A percentile compares a stretch with the other conserved stretches of the same genome.
These are phyloP conservation scores for Ara ararauna DNA, from an alignment of 2,797 vertebrate genomes.

Conservation along the genomic window DNA sequence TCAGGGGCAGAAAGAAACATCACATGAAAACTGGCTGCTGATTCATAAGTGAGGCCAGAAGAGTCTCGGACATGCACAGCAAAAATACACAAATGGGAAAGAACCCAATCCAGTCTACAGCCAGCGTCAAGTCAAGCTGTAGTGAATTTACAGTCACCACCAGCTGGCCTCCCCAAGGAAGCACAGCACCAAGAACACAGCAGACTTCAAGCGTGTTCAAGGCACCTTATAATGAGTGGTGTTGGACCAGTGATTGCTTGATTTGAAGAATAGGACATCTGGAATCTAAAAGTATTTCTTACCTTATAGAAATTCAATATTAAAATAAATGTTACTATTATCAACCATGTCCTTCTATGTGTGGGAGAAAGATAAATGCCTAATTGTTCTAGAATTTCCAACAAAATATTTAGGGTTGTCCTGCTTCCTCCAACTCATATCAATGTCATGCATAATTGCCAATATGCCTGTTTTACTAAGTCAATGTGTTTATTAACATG, in stretches of 20 bases:
- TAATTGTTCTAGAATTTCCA: background rate
- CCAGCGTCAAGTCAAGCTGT: rapidly evolving
- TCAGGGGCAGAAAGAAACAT: background rate
- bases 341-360: background rate
- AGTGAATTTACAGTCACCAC: background rate
- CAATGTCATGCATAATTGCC: background rate
- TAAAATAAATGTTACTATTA: background rate
- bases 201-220: background rate
- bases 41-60: background rate
- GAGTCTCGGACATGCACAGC: background rate
- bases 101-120: background rate
- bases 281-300: background rate
- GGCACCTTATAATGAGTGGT: background rate
- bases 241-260: background rate
- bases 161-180: background rate
- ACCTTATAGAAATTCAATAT: background rate
- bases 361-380: background rate
- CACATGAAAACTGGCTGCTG: background rate
- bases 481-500: background rate
- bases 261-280: background rate
- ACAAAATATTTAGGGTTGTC: background rate
- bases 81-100: background rate
- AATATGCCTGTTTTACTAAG: background rate
- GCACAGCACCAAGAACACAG: background rate
- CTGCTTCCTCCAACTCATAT: background rate